phyloP scores from a whole-genome alignment of 2,888 invertebrate genomes.

The Neoaliturus tenellus region DNA sequence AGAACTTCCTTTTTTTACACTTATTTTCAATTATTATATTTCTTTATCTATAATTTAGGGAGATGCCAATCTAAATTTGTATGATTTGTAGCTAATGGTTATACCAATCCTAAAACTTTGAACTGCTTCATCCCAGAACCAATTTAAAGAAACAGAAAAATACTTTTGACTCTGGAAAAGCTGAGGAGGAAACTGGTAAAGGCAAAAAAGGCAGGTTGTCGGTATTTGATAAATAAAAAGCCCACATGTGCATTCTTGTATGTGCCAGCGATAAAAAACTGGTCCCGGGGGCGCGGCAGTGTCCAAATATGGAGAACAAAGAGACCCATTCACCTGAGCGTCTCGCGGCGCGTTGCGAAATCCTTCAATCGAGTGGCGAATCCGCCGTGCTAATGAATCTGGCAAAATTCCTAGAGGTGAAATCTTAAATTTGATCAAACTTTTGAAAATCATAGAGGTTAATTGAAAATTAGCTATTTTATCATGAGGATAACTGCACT shows the following conservation, averaged over 20 bases:
- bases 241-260: not conserved
- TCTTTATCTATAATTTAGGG: too few species aligned
- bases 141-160: too few species aligned
- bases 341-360: conserved; percentile 25
- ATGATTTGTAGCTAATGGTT: too few species aligned
- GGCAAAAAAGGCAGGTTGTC: not conserved
- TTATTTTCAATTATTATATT: too few species aligned
- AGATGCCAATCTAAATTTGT: too few species aligned
- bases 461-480: too few species aligned
- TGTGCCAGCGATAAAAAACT: conserved; percentile 41
- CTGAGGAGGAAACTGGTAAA: not conserved
- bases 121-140: too few species aligned
- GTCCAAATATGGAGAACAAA: conserved; percentile 49
- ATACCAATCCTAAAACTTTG: too few species aligned
- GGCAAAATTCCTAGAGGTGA: not conserved
- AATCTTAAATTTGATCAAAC: not conserved
- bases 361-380: conserved; percentile 16
- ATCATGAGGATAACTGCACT: too few species aligned
- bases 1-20: too few species aligned
- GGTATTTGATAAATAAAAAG: conserved; percentile 38
- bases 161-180: not conserved
- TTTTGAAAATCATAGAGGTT: too few species aligned
- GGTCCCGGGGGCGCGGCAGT: conserved; percentile 31
- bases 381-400: not conserved
- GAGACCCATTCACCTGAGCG: conserved; percentile 43